Evolutionary conservation across 1,140 invertebrate genomes (phyloP), one percentile per base, ranked within the genome.

Genomic region (Aphidius ervi): DNA sequence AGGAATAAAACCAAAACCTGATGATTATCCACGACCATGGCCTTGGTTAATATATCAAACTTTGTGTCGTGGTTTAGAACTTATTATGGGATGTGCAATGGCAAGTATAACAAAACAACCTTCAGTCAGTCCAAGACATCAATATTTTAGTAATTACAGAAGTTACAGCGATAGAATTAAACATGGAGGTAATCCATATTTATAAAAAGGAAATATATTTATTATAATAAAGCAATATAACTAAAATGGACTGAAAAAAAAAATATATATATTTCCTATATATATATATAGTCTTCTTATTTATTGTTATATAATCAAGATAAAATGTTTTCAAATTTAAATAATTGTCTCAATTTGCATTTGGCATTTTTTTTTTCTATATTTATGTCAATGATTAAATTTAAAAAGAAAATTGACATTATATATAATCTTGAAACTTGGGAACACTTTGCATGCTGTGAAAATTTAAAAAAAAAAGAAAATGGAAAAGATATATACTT

Each of bases 71-170:
- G 68, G 67, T 20, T 62, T 83, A 8, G 84, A 85, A 70, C 70
- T 85, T 10, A 72, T 75, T 31, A 85, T 85, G 82, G 83, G 82
- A 9, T 83, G 78, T 58, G 78, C 81, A 4, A 83, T 86, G 79
- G 84, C 84, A 9, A 84, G 83, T 68, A 82, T 86, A 61, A 85
- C 83, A n/a, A 84, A 84, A 53, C 83, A 86, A 63, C 81, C 85
- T 1, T 82, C 83, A 9, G 77, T 79, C 8, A 82, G 82, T 64
- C 82, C 82, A 37, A 74, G 80, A 40, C 82, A 82, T 64, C 79
- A 76, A 49, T 79, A 78, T 58, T 60, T 81, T 56, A 79, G 76
- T 49, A 74, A 77, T 55, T 82, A 83, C 58, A 80, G 77, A 57
- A 80, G 77, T 59, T 82, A 82, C 63, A 79, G 74, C 46, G 65